A percentile compares a stretch with the other conserved stretches of the same genome.
These are phyloP conservation scores for Melieria picta DNA, from an alignment of 2,888 invertebrate genomes.

Conservation along the genomic window DNA sequence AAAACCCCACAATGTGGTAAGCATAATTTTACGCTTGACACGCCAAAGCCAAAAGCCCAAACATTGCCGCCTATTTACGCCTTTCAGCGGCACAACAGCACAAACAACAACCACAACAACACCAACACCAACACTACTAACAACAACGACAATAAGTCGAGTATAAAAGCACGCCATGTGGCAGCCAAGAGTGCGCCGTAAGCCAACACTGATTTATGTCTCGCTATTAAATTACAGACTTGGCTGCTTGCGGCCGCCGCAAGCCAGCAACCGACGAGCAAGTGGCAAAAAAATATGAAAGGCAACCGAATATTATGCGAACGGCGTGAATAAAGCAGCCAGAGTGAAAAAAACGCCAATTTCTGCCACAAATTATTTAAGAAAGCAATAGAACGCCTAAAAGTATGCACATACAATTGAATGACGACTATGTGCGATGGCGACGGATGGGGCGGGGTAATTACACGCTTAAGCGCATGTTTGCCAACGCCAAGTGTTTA, in stretches of 20 bases:
- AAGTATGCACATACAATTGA: not conserved
- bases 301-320: not conserved
- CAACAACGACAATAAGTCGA: too few species aligned
- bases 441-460: constrained; percentile 10
- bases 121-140: too few species aligned
- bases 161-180: too few species aligned
- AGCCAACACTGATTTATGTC: constrained; percentile 13
- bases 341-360: not conserved
- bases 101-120: not conserved
- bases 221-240: constrained; percentile 28
- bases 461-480: constrained; percentile 26
- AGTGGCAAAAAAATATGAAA: constrained; percentile 7
- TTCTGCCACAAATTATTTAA: constrained; percentile 22
- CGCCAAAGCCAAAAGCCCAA: constrained; percentile 16
- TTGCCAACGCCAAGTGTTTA: constrained; percentile 22
- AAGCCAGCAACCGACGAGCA: not conserved
- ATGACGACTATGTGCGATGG: not conserved
- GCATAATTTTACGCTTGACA: constrained; percentile 41
- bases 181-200: not conserved
- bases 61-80: constrained; percentile 1
- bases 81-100: constrained; percentile 2
- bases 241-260: not conserved
- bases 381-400: not conserved
- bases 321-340: not conserved
- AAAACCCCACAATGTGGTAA: constrained; percentile 14